These are phyloP conservation scores for Urocyon cinereoargenteus DNA, from an alignment of 2,797 vertebrate genomes.

Conservation along the genomic window DNA sequence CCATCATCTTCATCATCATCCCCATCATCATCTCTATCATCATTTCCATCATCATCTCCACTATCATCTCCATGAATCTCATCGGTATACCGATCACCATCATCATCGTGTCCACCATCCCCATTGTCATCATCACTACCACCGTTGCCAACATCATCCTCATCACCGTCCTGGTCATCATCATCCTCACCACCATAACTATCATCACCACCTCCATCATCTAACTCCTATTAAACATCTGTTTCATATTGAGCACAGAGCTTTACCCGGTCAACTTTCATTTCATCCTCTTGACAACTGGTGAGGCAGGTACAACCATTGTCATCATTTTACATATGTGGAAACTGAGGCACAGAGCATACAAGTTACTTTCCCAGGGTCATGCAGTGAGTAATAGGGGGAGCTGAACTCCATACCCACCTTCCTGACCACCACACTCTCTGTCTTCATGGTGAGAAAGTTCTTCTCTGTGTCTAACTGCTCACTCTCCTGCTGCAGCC, in stretches of 20 bases:
- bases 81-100: neutral
- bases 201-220: too few relatives aligned
- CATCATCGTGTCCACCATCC: neutral
- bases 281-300: neutral
- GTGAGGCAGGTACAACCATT: neutral
- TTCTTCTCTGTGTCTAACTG: neutral
- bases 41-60: neutral
- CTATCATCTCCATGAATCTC: neutral
- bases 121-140: neutral
- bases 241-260: neutral
- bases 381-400: neutral
- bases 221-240: neutral
- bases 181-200: neutral
- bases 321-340: neutral
- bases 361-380: neutral
- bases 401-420: rapidly evolving
- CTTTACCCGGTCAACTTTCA: neutral
- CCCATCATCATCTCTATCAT: neutral
- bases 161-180: neutral
- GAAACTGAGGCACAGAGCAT: neutral
- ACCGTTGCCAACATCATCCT: neutral
- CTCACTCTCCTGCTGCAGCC: neutral
- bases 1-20: too few relatives aligned
- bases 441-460: neutral
- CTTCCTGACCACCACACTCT: neutral